Evolutionary conservation across 2,888 invertebrate species (phyloP).

Genomic region (Villa cingulata): DNA sequence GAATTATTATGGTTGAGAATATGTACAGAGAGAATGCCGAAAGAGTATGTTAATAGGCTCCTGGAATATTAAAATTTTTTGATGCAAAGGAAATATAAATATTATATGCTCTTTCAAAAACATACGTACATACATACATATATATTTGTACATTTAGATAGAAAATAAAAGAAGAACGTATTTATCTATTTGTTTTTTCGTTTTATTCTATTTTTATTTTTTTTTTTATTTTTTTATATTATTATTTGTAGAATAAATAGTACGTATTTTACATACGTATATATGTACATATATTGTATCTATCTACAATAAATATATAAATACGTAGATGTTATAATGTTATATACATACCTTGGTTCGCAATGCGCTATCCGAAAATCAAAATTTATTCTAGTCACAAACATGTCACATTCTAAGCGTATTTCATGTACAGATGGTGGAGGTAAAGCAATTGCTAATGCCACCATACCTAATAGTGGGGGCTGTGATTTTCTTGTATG

Average conservation of each 20-base stretch:
- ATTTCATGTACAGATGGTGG: slow-evolving; percentile 97
- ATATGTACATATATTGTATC: too few relatives aligned
- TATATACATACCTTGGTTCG: slow-evolving; percentile 68
- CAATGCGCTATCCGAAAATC: slow-evolving; percentile 95
- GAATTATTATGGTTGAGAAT: not conserved
- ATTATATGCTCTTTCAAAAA: not conserved
- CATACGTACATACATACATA: not conserved
- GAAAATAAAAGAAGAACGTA: too few relatives aligned
- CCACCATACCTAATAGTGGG: slow-evolving; percentile 84
- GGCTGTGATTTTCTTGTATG: slow-evolving; percentile 79
- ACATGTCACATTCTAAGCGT: slow-evolving; percentile 87
- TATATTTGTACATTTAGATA: too few relatives aligned
- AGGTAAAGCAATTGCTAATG: slow-evolving; percentile 87
- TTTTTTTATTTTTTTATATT: not conserved
- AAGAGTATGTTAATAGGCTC: slow-evolving; percentile 11
- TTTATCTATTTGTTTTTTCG: not conserved
- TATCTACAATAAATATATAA: slow-evolving; percentile 1
- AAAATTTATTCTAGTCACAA: slow-evolving; percentile 89
- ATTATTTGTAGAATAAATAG: not conserved
- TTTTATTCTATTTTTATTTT: too few relatives aligned
- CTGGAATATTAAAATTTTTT: slow-evolving; percentile 11
- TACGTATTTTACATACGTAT: too few relatives aligned
- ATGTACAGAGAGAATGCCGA: not conserved
- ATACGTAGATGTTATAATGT: not conserved
- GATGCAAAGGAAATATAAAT: slow-evolving; percentile 1